Evolutionary conservation across 2,113 vertebrate species (phyloP).

Genomic region (Carettochelys insculpta): DNA sequence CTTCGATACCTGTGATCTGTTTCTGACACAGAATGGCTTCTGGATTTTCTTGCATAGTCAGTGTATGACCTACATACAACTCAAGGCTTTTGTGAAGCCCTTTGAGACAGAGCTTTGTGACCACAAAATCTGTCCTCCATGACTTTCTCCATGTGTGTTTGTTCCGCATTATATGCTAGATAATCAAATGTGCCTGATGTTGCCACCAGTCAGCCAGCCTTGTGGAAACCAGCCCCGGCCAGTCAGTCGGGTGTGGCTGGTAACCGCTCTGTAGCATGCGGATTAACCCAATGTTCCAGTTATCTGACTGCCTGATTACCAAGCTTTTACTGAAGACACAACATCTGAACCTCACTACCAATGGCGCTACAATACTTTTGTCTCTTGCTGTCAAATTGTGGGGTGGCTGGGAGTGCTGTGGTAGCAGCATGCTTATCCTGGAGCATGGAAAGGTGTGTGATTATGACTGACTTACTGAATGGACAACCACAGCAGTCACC

Average conservation of each 20-base stretch:
- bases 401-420: neutral
- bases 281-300: too few species aligned
- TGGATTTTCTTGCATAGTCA: neutral
- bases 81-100: neutral
- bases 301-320: too few species aligned
- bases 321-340: too few species aligned
- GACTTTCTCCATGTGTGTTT: neutral
- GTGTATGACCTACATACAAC: neutral
- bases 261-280: too few species aligned
- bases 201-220: too few species aligned
- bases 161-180: neutral
- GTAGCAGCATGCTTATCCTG: neutral
- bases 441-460: too few species aligned
- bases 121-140: neutral
- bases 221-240: too few species aligned
- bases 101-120: neutral
- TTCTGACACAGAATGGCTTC: neutral
- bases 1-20: neutral
- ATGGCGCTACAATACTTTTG: neutral
- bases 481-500: neutral
- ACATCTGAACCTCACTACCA: neutral
- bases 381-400: neutral
- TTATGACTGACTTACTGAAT: neutral
- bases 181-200: too few species aligned
- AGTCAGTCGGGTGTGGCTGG: too few species aligned